phyloP scores from a whole-genome alignment of 2,797 vertebrate genomes.

The Phoeniculus purpureus region DNA sequence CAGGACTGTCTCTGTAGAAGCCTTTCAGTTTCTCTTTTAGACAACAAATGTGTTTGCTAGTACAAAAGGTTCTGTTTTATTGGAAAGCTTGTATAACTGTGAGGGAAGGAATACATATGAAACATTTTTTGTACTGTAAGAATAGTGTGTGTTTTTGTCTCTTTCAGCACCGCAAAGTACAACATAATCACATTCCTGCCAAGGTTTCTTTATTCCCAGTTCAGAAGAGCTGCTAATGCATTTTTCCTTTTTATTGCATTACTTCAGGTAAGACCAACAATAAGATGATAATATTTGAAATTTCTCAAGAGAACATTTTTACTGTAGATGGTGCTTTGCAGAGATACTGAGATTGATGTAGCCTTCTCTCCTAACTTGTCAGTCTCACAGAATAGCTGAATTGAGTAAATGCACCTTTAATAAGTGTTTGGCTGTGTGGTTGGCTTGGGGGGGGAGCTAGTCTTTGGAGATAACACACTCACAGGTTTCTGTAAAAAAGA shows the following conservation, averaged over 20 bases:
- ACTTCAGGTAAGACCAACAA: constrained; percentile 90
- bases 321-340: neutral
- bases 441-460: neutral
- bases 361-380: neutral
- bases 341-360: neutral
- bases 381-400: neutral
- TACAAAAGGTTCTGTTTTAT: neutral
- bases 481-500: neutral
- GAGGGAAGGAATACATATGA: neutral
- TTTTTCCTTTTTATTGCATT: constrained; percentile 99
- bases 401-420: neutral
- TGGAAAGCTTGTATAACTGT: neutral
- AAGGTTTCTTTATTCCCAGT: constrained; percentile 98
- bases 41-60: neutral
- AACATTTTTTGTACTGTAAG: neutral
- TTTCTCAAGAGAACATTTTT: neutral
- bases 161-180: constrained; percentile 96
- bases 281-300: constrained; percentile 4
- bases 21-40: neutral
- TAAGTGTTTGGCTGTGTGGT: neutral
- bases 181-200: constrained; percentile 97
- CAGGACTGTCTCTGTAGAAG: neutral
- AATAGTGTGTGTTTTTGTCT: constrained; percentile 13
- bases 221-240: constrained; percentile 98
- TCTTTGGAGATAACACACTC: neutral